Evolutionary conservation across 2,113 vertebrate genomes (phyloP), one percentile per base, ranked within the genome.

Genomic region (Ailurus styani): DNA sequence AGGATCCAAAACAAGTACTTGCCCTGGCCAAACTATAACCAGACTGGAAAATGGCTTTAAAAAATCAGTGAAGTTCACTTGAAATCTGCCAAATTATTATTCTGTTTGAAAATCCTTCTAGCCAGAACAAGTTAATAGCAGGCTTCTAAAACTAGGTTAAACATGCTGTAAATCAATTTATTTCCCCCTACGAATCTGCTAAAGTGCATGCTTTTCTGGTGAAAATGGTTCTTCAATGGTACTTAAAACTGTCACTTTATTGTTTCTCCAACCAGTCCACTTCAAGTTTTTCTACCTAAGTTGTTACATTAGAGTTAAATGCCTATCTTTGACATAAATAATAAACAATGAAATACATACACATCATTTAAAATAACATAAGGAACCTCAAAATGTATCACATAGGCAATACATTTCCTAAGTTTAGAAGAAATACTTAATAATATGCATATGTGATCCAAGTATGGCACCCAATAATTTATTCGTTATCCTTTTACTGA

Each of bases 141-240:
- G 92, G 66, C 82, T 98, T 98, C 97, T 97, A 98, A 98, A 98
- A 97, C 93, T 87, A 98, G 94, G 97, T 97, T 98, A 98, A 95
- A 97, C 54, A 90, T 52, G 31, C 95, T 98, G 52, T 97, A 95
- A 98, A 98, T 97, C 87, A 96, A 98, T 95, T 96, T 94, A 96
- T 96, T 78, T 42, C 68, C 90, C 94, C 66, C 54, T 12, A 78
- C n/a, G 91, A 97, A 31, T 60, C 55, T 91, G 95, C 55, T 45
- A 96, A 96, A 94, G 93, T 21, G 6, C 3, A 15, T 45, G 45
- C 75, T 95, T 98, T 97, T 96, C 79, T 93, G 93, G 94, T 92
- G 77, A 93, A 96, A 98, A 70, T 78, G 93, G 37, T 68, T 97
- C 62, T 95, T 95, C 55, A 75, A 0, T 93, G 95, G 34, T 90